These are phyloP conservation scores for Chaenodraco wilsoni DNA, from an alignment of 2,797 vertebrate genomes.

Conservation along the genomic window DNA sequence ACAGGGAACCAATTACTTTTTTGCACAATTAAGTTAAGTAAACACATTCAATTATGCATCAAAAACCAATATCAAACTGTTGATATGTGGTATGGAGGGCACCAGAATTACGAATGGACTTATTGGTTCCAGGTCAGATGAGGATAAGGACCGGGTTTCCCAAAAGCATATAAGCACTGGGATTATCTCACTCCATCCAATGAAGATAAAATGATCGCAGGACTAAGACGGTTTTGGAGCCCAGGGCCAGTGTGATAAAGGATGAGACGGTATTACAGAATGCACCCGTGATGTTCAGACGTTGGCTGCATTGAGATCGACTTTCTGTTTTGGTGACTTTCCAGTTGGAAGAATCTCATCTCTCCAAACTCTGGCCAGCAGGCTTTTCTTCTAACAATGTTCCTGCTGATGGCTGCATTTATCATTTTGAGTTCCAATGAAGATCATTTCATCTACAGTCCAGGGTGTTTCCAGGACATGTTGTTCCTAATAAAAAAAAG, in stretches of 20 bases:
- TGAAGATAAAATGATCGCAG: constrained; percentile 38
- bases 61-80: background rate
- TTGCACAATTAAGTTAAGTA: constrained; percentile 7
- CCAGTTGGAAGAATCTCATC: constrained; percentile 33
- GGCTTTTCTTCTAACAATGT: constrained; percentile 19
- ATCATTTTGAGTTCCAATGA: constrained; percentile 22
- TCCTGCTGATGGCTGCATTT: constrained; percentile 28
- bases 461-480: constrained; percentile 5
- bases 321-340: constrained; percentile 24
- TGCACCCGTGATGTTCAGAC: constrained; percentile 25
- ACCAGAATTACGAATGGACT: constrained; percentile 16
- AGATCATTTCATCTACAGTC: constrained; percentile 12
- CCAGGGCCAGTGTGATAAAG: constrained; percentile 34
- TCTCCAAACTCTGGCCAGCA: background rate
- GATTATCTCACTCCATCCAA: constrained; percentile 50
- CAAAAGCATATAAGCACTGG: constrained; percentile 37
- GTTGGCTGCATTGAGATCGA: constrained; percentile 26
- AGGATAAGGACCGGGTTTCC: constrained; percentile 32
- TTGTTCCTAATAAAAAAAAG: background rate
- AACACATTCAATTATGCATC: constrained; percentile 7
- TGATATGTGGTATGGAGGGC: background rate
- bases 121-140: constrained; percentile 24
- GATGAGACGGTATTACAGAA: constrained; percentile 50
- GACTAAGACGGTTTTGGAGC: constrained; percentile 37
- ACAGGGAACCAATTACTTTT: constrained; percentile 1